Percentiles rank a stretch among this genome's conserved stretches.
phyloP scores from a whole-genome alignment of 2,113 vertebrate genomes.

The Hypocryptadius cinnamomeus region DNA sequence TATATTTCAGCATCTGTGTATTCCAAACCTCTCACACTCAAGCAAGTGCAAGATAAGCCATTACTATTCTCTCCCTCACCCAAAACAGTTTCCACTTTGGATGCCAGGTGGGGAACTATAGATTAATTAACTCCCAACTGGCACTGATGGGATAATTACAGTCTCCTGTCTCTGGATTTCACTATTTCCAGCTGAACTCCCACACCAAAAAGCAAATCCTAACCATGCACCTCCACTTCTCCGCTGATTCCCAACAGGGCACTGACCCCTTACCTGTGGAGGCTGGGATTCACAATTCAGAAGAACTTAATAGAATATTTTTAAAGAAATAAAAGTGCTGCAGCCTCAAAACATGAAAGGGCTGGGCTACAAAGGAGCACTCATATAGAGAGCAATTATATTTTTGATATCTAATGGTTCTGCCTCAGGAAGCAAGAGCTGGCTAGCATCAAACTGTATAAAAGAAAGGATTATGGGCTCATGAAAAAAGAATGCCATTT shows the following conservation, averaged over 20 bases:
- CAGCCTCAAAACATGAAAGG: slow-evolving; percentile 55
- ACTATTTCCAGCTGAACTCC: neutral
- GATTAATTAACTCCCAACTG: slow-evolving; percentile 60
- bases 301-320: slow-evolving; percentile 38
- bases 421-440: slow-evolving; percentile 53
- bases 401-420: slow-evolving; percentile 56
- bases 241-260: neutral
- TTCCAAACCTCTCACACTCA: neutral
- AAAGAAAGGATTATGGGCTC: slow-evolving; percentile 52
- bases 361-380: slow-evolving; percentile 34
- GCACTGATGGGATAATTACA: slow-evolving; percentile 47
- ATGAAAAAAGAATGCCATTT: slow-evolving; percentile 38
- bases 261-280: slow-evolving; percentile 25
- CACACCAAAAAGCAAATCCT: slow-evolving; percentile 12
- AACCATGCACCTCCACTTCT: neutral
- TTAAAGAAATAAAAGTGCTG: slow-evolving; percentile 54
- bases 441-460: slow-evolving; percentile 45
- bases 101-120: slow-evolving; percentile 49
- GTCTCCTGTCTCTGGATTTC: slow-evolving; percentile 30
- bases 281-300: slow-evolving; percentile 2
- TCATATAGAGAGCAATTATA: slow-evolving; percentile 47
- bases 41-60: neutral
- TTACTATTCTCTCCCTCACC: slow-evolving; percentile 19
- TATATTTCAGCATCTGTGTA: neutral
- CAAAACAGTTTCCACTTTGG: slow-evolving; percentile 18